Percentiles rank a stretch among this genome's conserved stretches.
phyloP scores from a whole-genome alignment of 2,113 vertebrate species.

The Cyprinodon variegatus region DNA sequence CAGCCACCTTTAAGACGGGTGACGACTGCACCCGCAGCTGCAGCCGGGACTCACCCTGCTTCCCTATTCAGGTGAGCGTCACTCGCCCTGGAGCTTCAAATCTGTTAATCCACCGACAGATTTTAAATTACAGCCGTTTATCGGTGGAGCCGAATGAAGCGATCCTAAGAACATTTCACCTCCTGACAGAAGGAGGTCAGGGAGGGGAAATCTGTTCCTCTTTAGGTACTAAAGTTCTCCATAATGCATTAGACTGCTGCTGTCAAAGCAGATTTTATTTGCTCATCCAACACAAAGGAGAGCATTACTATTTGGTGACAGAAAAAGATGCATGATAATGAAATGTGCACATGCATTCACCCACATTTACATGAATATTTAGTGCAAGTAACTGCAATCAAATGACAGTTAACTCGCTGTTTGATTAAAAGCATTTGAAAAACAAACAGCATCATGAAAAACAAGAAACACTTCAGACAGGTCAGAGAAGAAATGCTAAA shows the following conservation, averaged over 20 bases:
- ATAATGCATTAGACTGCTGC: neutral
- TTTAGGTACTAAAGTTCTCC: neutral
- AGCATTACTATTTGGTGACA: too few species aligned
- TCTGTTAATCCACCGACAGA: too few species aligned
- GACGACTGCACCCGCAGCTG: slow-evolving; percentile 79
- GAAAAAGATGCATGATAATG: neutral
- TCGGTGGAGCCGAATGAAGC: too few species aligned
- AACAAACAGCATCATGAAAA: neutral
- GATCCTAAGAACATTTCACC: neutral
- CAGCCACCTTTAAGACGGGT: slow-evolving; percentile 73
- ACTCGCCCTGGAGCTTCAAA: too few species aligned
- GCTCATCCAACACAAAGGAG: neutral
- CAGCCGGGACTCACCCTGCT: slow-evolving; percentile 78
- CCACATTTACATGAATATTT: neutral
- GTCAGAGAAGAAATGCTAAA: neutral
- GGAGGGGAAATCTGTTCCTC: neutral
- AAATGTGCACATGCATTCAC: neutral
- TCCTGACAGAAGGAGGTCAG: neutral
- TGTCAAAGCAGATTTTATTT: neutral
- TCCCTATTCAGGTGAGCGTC: slow-evolving; percentile 77
- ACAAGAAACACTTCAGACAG: neutral
- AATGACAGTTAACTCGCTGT: neutral
- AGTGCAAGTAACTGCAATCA: neutral
- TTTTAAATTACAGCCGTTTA: too few species aligned
- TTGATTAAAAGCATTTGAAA: neutral